These are phyloP conservation scores for Podilymbus podiceps DNA, from an alignment of 2,113 vertebrate genomes.

Conservation along the genomic window DNA sequence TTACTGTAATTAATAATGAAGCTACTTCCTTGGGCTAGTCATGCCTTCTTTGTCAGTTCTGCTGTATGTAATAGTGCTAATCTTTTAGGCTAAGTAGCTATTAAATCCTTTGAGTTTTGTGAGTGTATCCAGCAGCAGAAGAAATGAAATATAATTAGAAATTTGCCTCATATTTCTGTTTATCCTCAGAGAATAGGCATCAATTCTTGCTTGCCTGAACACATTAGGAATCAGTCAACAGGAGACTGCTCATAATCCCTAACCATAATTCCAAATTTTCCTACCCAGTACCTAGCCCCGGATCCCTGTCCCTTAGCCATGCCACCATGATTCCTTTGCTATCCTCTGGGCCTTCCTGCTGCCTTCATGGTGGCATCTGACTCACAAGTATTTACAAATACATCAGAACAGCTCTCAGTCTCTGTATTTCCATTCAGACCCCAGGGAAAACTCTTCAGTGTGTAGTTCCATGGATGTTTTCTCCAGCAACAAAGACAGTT, in stretches of 20 bases:
- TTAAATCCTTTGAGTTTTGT: slow-evolving; percentile 1
- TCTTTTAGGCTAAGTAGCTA: slow-evolving; percentile 6
- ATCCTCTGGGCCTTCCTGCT: background rate
- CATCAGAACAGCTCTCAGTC: background rate
- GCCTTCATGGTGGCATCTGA: background rate
- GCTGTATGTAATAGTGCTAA: background rate
- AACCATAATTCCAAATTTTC: background rate
- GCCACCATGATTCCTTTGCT: background rate
- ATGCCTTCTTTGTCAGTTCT: background rate
- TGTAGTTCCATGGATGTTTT: background rate
- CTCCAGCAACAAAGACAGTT: background rate
- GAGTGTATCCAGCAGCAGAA: background rate
- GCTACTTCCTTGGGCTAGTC: slow-evolving; percentile 19
- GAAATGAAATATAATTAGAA: slow-evolving; percentile 18
- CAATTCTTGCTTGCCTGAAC: slow-evolving; percentile 9
- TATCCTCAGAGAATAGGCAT: background rate
- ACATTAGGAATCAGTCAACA: slow-evolving; percentile 1
- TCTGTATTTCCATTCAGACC: background rate
- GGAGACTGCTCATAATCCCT: background rate
- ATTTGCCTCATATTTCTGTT: slow-evolving; percentile 12
- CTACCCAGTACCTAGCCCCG: background rate
- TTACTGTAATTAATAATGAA: slow-evolving; percentile 50
- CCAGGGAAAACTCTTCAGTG: background rate
- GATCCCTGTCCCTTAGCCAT: background rate
- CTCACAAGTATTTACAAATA: background rate